Base-by-base conservation (phyloP, 2,797 vertebrate genomes). In the Argya squamiceps region DNA sequence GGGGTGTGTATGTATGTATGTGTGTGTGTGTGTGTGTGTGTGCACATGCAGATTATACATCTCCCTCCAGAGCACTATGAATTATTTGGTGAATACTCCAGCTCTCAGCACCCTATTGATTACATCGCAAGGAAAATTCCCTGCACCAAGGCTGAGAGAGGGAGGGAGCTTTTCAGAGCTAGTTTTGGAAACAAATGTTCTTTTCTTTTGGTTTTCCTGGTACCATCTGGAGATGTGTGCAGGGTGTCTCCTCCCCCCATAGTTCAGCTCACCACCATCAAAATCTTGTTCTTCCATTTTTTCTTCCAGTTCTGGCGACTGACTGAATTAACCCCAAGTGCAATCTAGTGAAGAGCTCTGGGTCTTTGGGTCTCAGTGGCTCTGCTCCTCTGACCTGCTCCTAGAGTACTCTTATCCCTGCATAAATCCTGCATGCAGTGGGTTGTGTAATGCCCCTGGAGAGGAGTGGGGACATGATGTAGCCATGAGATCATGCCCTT, bases 1-100 rank as follows among this genome's bases (percentile, higher is more conserved):
- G 16, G 37, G 26, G 30, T 6, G 43, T 1, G 2, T 7, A 4
- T 11, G 5, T 15, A 1, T 18, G 2, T 34, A 2, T 15, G 2
- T 20, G 2, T 34, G 2, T 15, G 2, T 20, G 1, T 7, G 8
- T 12, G 4, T 20, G 1, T 23, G 3, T 30, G 20, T 23, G 32
- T 4, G 2, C 44, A 50, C 9, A 24, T 8, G 27, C 49, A 56
- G n/a, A 24, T 36, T 60, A 29, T 39, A 79, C 18, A 64, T 58
- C 63, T 87, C 53, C 23, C 55, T 46, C 53, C 36, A 82, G 63
- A 91, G 34, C 29, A 60, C 8, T 12, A n/a, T 53, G 44, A 43
- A 36, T 63, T 69, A 14, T 53, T 77, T 81, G 43, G 55, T 80
- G 82, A 64, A 60, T 60, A 20, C 10, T 18, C 37, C 69, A 60